Percentiles rank a stretch among this genome's conserved stretches.
Evolutionary conservation across 2,888 invertebrate genomes (phyloP).

Genomic region (Sepiola atlantica): DNA sequence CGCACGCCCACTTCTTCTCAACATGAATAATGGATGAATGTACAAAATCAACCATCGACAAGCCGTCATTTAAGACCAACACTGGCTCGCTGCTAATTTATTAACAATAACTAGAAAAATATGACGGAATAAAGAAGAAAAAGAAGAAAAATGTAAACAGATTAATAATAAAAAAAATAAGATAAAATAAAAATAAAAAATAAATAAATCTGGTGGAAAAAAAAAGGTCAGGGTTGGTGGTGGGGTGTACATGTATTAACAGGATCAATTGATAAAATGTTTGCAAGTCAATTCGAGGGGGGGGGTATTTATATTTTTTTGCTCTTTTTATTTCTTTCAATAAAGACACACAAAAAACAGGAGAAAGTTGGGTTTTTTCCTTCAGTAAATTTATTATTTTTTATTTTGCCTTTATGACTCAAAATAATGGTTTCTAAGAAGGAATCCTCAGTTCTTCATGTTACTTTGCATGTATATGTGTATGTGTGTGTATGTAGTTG

Average conservation of each 20-base stretch:
- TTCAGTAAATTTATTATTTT: neutral
- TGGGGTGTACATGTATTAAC: neutral
- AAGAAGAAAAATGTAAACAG: neutral
- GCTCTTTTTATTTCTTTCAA: neutral
- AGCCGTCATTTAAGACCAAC: neutral
- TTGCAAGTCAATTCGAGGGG: neutral
- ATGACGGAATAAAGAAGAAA: neutral
- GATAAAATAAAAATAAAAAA: neutral
- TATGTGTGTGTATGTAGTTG: neutral
- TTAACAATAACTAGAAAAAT: neutral
- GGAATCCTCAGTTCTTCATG: neutral
- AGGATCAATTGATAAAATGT: neutral
- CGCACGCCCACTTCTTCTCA: neutral
- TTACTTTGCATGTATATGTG: neutral
- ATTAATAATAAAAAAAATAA: neutral
- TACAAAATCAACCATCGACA: neutral
- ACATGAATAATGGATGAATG: neutral
- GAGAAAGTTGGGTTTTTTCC: neutral
- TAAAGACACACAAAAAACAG: neutral
- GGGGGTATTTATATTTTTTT: no score
- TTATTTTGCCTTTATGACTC: neutral
- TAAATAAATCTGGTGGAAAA: no score
- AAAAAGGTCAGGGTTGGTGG: neutral
- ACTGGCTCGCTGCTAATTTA: neutral
- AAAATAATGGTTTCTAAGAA: neutral